Evolutionary conservation across 2,797 vertebrate genomes (phyloP).

Genomic region (Ataeniobius toweri): DNA sequence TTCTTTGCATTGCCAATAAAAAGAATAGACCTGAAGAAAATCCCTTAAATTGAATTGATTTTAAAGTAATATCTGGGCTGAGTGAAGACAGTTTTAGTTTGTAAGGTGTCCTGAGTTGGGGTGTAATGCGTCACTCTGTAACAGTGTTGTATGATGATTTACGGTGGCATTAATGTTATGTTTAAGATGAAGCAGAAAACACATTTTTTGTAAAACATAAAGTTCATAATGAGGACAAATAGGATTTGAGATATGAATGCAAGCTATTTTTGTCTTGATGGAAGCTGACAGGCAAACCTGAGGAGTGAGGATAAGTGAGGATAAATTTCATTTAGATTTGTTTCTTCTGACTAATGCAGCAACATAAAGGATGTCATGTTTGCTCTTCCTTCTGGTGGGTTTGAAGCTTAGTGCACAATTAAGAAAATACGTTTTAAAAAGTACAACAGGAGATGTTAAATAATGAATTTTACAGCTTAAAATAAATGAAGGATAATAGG

Average conservation of each 20-base stretch:
- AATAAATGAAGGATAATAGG: constrained; percentile 34
- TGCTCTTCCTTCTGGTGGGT: constrained; percentile 48
- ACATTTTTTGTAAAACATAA: not conserved
- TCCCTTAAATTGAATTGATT: constrained; percentile 4
- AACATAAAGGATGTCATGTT: constrained; percentile 26
- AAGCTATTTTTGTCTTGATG: constrained; percentile 26
- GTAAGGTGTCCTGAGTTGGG: too few relatives aligned
- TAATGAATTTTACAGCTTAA: constrained; percentile 40
- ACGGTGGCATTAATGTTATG: constrained; percentile 27
- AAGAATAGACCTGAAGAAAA: constrained; percentile 15
- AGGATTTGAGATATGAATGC: constrained; percentile 53
- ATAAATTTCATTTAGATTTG: constrained; percentile 45
- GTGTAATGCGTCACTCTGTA: not conserved
- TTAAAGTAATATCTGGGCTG: constrained; percentile 4
- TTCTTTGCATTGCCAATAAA: constrained; percentile 7
- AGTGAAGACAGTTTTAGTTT: not conserved
- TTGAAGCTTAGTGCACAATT: constrained; percentile 49
- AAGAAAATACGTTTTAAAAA: constrained; percentile 36
- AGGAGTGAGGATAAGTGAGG: constrained; percentile 24
- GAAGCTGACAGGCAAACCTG: constrained; percentile 41
- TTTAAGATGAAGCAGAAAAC: constrained; percentile 29
- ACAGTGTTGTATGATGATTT: constrained; percentile 22
- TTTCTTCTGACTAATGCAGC: constrained; percentile 39
- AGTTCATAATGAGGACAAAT: constrained; percentile 49
- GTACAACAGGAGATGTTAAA: constrained; percentile 43